Evolutionary conservation across 2,797 vertebrate genomes (phyloP).

Genomic region (Enoplosus armatus): DNA sequence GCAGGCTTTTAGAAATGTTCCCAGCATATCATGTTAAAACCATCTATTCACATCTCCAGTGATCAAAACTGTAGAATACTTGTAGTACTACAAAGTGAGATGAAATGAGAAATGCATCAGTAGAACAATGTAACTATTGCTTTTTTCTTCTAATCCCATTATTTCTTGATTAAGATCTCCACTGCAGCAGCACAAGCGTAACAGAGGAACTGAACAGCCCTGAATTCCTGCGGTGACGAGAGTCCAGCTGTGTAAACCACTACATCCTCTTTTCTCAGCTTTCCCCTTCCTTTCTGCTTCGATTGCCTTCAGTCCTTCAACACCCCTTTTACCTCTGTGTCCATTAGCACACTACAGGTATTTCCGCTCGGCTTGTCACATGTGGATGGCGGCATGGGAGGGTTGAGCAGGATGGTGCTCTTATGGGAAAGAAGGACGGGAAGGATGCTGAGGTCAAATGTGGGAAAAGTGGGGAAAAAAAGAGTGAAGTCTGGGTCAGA

Average conservation of each 20-base stretch:
- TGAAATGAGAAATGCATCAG: background rate
- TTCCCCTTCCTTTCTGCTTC: slow-evolving; percentile 23
- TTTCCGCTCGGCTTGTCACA: slow-evolving; percentile 51
- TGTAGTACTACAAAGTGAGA: background rate
- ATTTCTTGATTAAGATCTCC: slow-evolving; percentile 22
- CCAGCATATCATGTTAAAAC: slow-evolving; percentile 4
- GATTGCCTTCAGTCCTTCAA: slow-evolving; percentile 10
- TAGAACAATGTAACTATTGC: background rate
- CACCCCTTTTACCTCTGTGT: slow-evolving; percentile 44
- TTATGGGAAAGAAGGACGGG: slow-evolving; percentile 11
- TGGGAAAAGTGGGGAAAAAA: slow-evolving; percentile 13
- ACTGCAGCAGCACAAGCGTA: slow-evolving; percentile 2
- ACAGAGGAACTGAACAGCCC: background rate
- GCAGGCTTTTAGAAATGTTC: background rate
- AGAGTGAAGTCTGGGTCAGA: slow-evolving; percentile 48
- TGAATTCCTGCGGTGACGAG: slow-evolving; percentile 32
- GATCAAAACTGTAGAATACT: background rate
- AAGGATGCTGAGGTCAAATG: slow-evolving; percentile 34
- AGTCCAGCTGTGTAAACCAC: slow-evolving; percentile 40
- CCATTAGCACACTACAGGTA: slow-evolving; percentile 63
- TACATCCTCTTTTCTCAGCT: background rate
- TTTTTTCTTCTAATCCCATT: slow-evolving; percentile 10
- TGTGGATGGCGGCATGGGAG: slow-evolving; percentile 16
- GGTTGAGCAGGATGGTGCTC: slow-evolving; percentile 12
- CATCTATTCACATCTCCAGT: background rate